Evolutionary conservation across 2,797 vertebrate species (phyloP).

Genomic region (Crenuchus spilurus): DNA sequence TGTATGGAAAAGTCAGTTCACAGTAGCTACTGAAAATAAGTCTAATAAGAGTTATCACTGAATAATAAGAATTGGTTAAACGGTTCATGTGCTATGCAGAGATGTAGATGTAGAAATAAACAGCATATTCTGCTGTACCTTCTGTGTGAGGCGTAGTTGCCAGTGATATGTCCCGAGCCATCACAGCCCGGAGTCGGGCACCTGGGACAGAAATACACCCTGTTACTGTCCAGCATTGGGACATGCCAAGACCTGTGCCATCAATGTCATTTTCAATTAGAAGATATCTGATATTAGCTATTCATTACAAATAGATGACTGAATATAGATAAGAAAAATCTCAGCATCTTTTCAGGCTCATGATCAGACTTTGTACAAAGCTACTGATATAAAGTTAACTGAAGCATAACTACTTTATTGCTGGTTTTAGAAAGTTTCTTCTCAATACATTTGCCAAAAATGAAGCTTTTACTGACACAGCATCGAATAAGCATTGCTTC

Average conservation of each 20-base stretch:
- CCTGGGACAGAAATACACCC: slow-evolving; percentile 79
- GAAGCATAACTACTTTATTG: not conserved
- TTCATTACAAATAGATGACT: slow-evolving; percentile 6
- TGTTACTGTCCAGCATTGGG: slow-evolving; percentile 48
- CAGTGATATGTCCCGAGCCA: slow-evolving; percentile 98
- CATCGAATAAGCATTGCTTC: not conserved
- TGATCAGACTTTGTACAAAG: not conserved
- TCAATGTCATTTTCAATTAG: slow-evolving; percentile 9
- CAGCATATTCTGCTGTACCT: slow-evolving; percentile 78
- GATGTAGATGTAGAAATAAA: not conserved
- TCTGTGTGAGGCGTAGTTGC: slow-evolving; percentile 98
- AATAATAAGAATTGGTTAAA: too few species aligned
- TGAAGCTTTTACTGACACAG: not conserved
- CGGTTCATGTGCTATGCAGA: not conserved
- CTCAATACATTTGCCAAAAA: not conserved
- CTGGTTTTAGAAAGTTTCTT: not conserved
- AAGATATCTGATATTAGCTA: not conserved
- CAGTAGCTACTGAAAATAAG: too few species aligned
- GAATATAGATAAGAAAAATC: too few species aligned
- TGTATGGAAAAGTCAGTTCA: too few species aligned
- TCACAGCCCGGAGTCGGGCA: slow-evolving; percentile 98
- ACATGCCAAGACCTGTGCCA: slow-evolving; percentile 7
- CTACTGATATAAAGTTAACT: not conserved
- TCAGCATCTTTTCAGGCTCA: not conserved
- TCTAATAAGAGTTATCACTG: too few species aligned